Percentiles rank a stretch among this genome's conserved stretches.
Conservation (phyloP, 2,797 vertebrate genomes). For the Galaxias olidus region DNA sequence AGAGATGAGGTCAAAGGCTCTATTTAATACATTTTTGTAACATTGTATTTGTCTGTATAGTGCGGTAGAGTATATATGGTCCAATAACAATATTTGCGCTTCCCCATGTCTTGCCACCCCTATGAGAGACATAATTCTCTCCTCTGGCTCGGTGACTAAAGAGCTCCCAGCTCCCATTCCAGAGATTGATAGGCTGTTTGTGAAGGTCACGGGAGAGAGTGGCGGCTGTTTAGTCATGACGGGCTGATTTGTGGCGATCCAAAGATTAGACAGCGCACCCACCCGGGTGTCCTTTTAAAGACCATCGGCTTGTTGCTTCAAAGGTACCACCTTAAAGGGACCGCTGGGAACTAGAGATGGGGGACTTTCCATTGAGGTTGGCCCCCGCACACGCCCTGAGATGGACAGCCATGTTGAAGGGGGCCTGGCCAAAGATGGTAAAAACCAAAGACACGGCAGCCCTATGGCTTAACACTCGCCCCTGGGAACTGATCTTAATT, state of each 20-base stretch:
- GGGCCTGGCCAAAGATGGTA: conserved; percentile 41
- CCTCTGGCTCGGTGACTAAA: background rate
- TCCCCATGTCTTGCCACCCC: background rate
- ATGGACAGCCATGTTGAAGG: conserved; percentile 3
- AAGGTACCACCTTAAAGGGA: conserved; percentile 32
- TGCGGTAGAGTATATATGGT: too few species aligned
- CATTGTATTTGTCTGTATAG: too few species aligned
- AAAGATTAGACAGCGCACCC: background rate
- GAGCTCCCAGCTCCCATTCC: background rate
- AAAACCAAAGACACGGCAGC: conserved; percentile 12
- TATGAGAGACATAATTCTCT: background rate
- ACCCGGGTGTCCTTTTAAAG: conserved; percentile 12
- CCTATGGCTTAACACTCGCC: background rate
- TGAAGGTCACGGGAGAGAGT: conserved; percentile 16
- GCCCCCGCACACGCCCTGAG: background rate
- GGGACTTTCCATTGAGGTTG: conserved; percentile 17
- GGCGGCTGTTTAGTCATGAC: conserved; percentile 13
- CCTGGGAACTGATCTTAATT: too few species aligned
- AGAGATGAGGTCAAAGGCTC: too few species aligned
- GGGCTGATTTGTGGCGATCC: conserved; percentile 6
- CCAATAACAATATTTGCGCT: too few species aligned
- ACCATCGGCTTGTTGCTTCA: conserved; percentile 15
- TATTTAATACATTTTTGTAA: too few species aligned
- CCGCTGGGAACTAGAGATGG: conserved; percentile 26
- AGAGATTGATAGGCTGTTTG: background rate